Evolutionary conservation across 2,113 vertebrate species (phyloP).

Genomic region (Lepisosteus oculatus): DNA sequence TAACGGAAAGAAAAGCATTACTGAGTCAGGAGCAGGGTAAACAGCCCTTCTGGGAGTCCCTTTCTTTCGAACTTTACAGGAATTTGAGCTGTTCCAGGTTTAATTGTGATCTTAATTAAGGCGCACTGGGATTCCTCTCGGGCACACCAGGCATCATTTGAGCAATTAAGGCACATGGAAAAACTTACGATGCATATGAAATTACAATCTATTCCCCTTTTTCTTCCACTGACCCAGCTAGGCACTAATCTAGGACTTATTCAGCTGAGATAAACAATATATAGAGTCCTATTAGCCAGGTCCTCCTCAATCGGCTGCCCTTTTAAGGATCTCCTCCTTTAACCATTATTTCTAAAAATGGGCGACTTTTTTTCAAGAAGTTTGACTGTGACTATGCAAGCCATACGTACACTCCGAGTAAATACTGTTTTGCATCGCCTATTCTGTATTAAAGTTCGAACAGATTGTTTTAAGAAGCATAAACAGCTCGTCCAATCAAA

Average conservation of each 20-base stretch:
- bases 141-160: slow-evolving; percentile 17
- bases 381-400: too few species aligned
- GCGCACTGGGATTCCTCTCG: slow-evolving; percentile 24
- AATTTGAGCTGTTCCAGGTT: slow-evolving; percentile 22
- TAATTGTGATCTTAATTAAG: slow-evolving; percentile 49
- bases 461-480: too few species aligned
- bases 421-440: too few species aligned
- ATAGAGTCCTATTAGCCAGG: slow-evolving; percentile 51
- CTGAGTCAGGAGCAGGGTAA: slow-evolving; percentile 33
- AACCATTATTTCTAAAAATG: slow-evolving; percentile 15
- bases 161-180: slow-evolving; percentile 28
- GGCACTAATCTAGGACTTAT: slow-evolving; percentile 52
- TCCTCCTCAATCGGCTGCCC: slow-evolving; percentile 32
- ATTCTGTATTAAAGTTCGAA: too few species aligned
- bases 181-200: background rate
- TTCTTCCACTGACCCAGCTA: slow-evolving; percentile 42
- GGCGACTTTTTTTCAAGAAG: too few species aligned
- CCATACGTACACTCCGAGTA: too few species aligned
- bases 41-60: slow-evolving; percentile 24
- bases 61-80: background rate
- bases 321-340: slow-evolving; percentile 24
- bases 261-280: slow-evolving; percentile 51
- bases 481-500: too few species aligned
- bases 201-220: too few species aligned
- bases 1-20: too few species aligned